Base-by-base conservation (phyloP, 2,888 invertebrate genomes). In the Orthosia cruda region DNA sequence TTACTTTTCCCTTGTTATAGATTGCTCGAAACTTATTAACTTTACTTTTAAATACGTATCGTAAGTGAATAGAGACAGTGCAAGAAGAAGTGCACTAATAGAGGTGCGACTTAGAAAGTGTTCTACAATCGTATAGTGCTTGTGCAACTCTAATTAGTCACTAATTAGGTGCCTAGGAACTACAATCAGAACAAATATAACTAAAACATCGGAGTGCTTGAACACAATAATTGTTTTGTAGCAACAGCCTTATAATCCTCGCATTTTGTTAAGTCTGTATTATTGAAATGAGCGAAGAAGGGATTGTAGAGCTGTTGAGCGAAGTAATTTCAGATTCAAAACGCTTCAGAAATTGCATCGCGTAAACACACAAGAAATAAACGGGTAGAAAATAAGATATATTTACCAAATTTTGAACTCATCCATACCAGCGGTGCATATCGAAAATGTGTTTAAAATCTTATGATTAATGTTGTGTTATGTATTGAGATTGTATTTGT, bases 391-490 rank as follows among this genome's bases (percentile, higher is more conserved):
- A 88, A 86, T 78, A 86, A 86, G 75, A 81, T 89, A 93, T 94
- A 95, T 91, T 95, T 95, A 94, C 93, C 93, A 93, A 92, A 91
- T 89, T 90, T 90, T 83, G 87, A 95, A 95, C 95, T 93, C 96
- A 93, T 96, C 96, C 96, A 95, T 95, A 96, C 96, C 96, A 96
- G 96, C 93, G 96, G 96, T 96, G 96, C 96, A 96, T 96, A 96
- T 96, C 96, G 94, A 90, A 90, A 90, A 91, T 89, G 89, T 92
- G 92, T 94, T 89, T 89, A 83, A 86, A 87, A 88, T 84, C 81
- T 88, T 87, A 87, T 87, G 86, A 89, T 89, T 91, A 91, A 86
- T 89, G 87, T 91, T 93, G 93, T 93, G 74, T 83, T 82, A 88
- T 90, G 91, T 88, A 77, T 68, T 84, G 74, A 77, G 47, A 66